Base-by-base conservation (phyloP, 1,140 invertebrate species). In the Temnothorax curvispinosus region DNA sequence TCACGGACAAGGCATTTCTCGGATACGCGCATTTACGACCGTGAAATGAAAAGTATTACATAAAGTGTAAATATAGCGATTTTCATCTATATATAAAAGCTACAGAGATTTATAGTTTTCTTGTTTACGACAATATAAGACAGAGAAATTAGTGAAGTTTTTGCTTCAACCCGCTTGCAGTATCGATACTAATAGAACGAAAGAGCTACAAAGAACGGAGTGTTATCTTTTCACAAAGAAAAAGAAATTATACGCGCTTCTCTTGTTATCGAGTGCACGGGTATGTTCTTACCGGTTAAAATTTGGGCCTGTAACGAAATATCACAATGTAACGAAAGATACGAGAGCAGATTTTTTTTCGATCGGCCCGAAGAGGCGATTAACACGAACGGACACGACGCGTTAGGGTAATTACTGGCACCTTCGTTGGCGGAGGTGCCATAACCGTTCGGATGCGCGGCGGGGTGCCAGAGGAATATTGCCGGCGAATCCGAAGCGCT, bases 321-420 rank as follows among this genome's bases (percentile, higher is more conserved):
- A 27, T 27, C 27, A 27, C 1, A 27, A 27, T 27, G 27, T 27
- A 50, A 64, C 44, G 58, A 44, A 47, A 77, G 52, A 13, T 60
- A 60, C 21, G 41, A 62, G 38, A 76, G 58, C 75, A 52, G 60
- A 56, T 69, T 5, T 69, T 15, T 27, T 54, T 64, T 88, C 85
- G 90, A 85, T 89, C 88, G 72, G 5, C 18, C 76, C 52, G 82
- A 88, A 71, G 85, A 78, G 81, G 67, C 89, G 91, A 91, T 92
- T 89, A 92, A 92, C 90, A 86, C 71, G 88, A 84, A 85, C 35
- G 78, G 85, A 88, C 58, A 87, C 88, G 90, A 93, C 87, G 88
- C 91, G 89, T 92, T 93, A 91, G 88, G 87, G 91, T 93, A 93
- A 93, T 93, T 93, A 93, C 91, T 86, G 69, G 60, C 89, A 84